phyloP scores from a whole-genome alignment of 1,140 invertebrate genomes.

The Arion vulgaris region DNA sequence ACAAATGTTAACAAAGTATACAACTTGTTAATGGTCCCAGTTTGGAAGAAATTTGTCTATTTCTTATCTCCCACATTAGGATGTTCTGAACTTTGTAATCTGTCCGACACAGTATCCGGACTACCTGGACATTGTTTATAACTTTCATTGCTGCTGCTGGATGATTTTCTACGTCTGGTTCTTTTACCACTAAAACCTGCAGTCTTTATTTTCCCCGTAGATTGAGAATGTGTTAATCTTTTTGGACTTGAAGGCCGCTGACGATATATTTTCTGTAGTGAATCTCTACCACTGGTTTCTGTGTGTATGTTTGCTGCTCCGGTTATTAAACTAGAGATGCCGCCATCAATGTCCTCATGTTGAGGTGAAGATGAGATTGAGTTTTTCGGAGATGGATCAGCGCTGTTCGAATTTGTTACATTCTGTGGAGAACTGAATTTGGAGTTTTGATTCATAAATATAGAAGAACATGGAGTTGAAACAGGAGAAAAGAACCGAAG shows the following conservation, averaged over 20 bases:
- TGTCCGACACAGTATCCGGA: constrained; percentile 2
- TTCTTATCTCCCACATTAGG: constrained; percentile 1
- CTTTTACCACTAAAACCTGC: not conserved
- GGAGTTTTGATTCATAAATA: constrained; percentile 54
- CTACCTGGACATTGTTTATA: constrained; percentile 12
- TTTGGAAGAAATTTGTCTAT: not conserved
- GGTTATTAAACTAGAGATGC: constrained; percentile 1
- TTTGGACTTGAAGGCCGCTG: constrained; percentile 17
- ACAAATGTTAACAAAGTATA: no score
- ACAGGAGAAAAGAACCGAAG: constrained; percentile 75
- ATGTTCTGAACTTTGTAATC: constrained; percentile 4
- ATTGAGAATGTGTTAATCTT: not conserved
- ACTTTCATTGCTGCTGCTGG: constrained; percentile 35
- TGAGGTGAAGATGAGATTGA: constrained; percentile 54
- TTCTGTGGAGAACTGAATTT: constrained; percentile 59
- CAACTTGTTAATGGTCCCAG: not conserved
- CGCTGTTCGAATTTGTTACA: constrained; percentile 56
- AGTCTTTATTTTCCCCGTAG: not conserved
- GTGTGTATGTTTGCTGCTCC: constrained; percentile 19
- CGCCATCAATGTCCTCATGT: not conserved
- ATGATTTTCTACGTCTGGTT: constrained; percentile 39
- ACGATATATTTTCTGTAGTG: constrained; percentile 13
- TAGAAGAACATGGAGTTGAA: constrained; percentile 60
- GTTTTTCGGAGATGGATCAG: constrained; percentile 61
- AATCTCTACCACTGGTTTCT: constrained; percentile 1